These are phyloP conservation scores for Anastatus disparis DNA, from an alignment of 1,140 invertebrate species.

Conservation along the genomic window DNA sequence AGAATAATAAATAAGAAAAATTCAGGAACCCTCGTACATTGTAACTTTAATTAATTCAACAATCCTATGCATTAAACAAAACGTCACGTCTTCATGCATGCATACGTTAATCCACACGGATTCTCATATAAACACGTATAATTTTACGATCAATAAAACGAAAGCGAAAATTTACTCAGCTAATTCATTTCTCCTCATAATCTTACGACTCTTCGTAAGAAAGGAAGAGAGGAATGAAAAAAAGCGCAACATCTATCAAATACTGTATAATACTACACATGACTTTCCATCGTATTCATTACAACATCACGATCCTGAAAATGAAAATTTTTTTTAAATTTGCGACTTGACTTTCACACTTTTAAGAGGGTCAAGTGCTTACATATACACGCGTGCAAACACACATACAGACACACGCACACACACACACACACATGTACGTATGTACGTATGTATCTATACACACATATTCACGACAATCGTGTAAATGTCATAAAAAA, in stretches of 20 bases:
- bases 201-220: not conserved
- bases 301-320: slow-evolving; percentile 6
- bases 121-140: slow-evolving; percentile 2
- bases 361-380: no score
- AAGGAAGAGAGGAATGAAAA: not conserved
- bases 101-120: slow-evolving; percentile 8
- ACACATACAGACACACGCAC: no score
- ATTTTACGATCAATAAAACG: slow-evolving; percentile 32
- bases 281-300: slow-evolving; percentile 9
- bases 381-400: no score
- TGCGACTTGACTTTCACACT: no score
- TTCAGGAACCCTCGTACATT: not conserved
- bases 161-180: slow-evolving; percentile 21
- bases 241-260: not conserved
- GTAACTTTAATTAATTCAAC: no score
- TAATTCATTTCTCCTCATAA: not conserved
- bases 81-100: slow-evolving; percentile 1
- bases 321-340: slow-evolving; percentile 6
- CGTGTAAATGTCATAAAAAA: no score
- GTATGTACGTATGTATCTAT: no score
- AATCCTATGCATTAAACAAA: no score
- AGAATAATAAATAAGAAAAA: not conserved
- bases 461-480: no score
- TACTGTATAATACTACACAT: not conserved
- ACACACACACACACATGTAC: no score